Percentiles rank a stretch among this genome's conserved stretches.
Conservation (phyloP, 2,797 vertebrate genomes). For the Chelonia mydas region DNA sequence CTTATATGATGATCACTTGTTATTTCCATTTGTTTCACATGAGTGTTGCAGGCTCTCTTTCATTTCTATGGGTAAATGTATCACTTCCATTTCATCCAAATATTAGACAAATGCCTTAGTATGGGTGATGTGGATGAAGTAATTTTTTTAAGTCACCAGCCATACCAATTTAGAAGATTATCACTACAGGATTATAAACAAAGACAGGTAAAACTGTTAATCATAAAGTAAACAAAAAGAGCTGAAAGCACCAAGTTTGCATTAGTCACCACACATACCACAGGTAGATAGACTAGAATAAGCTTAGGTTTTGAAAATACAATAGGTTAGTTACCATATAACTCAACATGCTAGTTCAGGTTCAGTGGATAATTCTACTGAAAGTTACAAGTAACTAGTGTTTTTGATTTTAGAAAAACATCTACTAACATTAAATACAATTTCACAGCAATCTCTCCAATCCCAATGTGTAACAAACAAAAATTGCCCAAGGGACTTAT, state of each 20-base stretch:
- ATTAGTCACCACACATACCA: background rate
- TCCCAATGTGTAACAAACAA: background rate
- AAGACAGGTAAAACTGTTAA: slow-evolving; percentile 17
- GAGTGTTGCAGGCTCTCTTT: background rate
- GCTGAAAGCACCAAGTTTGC: slow-evolving; percentile 8
- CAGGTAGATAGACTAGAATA: background rate
- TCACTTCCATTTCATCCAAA: slow-evolving; percentile 20
- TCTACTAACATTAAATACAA: background rate
- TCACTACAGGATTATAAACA: slow-evolving; percentile 25
- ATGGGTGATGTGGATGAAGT: background rate
- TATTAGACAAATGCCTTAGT: background rate
- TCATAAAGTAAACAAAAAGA: slow-evolving; percentile 24
- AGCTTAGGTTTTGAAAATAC: background rate
- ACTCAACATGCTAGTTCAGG: background rate
- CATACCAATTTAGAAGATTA: background rate
- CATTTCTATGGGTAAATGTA: background rate
- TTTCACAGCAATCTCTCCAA: background rate
- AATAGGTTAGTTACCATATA: background rate
- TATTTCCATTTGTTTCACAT: background rate
- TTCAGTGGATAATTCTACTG: background rate
- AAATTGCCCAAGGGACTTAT: background rate
- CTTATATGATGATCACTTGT: background rate
- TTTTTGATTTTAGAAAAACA: background rate
- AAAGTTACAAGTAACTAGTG: background rate
- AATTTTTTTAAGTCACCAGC: background rate